These are phyloP conservation scores for Tragopan temminckii DNA, from an alignment of 2,797 vertebrate species.

Conservation along the genomic window DNA sequence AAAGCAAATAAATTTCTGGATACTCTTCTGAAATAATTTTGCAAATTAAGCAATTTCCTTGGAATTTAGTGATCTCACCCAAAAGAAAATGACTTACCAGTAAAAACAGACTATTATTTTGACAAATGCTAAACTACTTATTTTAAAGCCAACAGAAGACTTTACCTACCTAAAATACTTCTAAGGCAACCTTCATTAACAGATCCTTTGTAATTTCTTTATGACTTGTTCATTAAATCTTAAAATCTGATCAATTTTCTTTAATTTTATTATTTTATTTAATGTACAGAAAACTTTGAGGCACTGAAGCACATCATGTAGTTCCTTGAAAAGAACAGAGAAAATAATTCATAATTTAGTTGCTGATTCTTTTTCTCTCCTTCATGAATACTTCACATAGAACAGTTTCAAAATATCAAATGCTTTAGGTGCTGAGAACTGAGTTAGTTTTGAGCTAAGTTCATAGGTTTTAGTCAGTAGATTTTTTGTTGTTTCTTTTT, in stretches of 20 bases:
- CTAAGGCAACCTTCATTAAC: constrained; percentile 8
- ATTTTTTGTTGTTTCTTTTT: not conserved
- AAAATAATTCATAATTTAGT: constrained; percentile 60
- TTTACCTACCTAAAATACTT: constrained; percentile 16
- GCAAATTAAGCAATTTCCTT: not conserved
- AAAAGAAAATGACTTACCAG: not conserved
- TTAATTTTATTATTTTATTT: too few relatives aligned
- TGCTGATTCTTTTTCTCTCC: not conserved
- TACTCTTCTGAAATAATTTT: not conserved
- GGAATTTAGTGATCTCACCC: not conserved
- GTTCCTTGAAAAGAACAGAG: constrained; percentile 29
- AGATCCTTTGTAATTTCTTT: constrained; percentile 12
- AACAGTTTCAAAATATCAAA: not conserved
- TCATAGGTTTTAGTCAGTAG: not conserved
- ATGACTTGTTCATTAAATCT: constrained; percentile 40
- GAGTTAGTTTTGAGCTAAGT: not conserved
- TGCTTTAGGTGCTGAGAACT: not conserved
- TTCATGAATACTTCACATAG: not conserved
- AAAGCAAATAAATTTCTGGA: not conserved
- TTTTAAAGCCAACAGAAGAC: constrained; percentile 17
- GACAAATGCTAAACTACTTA: not conserved
- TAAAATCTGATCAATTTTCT: constrained; percentile 48
- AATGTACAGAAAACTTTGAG: constrained; percentile 19
- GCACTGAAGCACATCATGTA: constrained; percentile 10
- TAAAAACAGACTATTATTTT: not conserved